These are phyloP conservation scores for Drosophila phalerata DNA, from an alignment of 2,888 invertebrate species.

Conservation along the genomic window DNA sequence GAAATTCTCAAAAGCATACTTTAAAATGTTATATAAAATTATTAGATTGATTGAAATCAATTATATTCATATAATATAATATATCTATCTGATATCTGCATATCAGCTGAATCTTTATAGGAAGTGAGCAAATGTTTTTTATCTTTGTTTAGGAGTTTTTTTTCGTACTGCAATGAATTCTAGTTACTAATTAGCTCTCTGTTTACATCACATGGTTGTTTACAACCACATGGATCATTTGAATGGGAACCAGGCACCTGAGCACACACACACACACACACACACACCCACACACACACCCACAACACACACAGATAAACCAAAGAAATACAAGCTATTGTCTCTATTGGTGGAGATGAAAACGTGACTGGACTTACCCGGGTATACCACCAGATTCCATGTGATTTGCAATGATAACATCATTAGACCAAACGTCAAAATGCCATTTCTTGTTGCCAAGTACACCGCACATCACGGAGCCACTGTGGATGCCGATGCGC, in stretches of 20 bases:
- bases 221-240: slow-evolving; percentile 29
- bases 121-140: not conserved
- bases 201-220: slow-evolving; percentile 10
- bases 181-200: slow-evolving; percentile 12
- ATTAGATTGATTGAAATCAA: no score
- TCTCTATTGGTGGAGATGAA: not conserved
- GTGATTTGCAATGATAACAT: slow-evolving; percentile 98
- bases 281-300: slow-evolving; percentile 6
- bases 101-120: not conserved
- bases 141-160: not conserved
- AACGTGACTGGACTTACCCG: slow-evolving; percentile 89
- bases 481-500: slow-evolving; percentile 99
- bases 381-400: slow-evolving; percentile 99
- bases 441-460: slow-evolving; percentile 97
- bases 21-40: no score
- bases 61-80: no score
- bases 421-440: slow-evolving; percentile 97
- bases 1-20: no score
- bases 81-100: not conserved
- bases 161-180: not conserved
- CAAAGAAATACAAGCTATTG: not conserved
- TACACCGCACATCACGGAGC: slow-evolving; percentile 97
- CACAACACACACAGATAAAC: not conserved
- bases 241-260: slow-evolving; percentile 10
- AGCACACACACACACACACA: slow-evolving; percentile 11